Conservation (phyloP, 2,797 vertebrate genomes). For the Avahi laniger region DNA sequence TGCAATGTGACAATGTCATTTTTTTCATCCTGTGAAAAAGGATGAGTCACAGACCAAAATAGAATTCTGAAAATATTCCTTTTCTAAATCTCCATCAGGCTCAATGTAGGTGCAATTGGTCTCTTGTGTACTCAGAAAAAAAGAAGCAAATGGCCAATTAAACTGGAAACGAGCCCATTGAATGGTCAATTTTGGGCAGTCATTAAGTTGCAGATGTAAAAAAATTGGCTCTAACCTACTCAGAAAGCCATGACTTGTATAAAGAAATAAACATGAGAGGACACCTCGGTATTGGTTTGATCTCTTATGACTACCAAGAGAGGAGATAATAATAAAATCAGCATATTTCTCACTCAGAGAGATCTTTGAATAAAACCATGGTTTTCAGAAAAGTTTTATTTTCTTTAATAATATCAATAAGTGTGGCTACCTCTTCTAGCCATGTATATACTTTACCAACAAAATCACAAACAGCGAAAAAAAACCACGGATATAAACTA, state of each 20-base stretch:
- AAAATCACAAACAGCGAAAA: neutral
- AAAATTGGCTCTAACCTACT: constrained; percentile 27
- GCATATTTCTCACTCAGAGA: neutral
- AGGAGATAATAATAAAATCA: neutral
- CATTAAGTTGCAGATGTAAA: constrained; percentile 42
- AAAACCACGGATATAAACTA: neutral
- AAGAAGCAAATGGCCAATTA: constrained; percentile 54
- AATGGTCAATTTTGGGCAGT: constrained; percentile 47
- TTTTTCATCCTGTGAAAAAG: neutral
- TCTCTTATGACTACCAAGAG: neutral
- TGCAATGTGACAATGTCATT: constrained; percentile 51
- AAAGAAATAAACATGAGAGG: constrained; percentile 2
- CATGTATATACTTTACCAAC: neutral
- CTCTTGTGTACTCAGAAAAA: constrained; percentile 46
- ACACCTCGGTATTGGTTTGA: neutral
- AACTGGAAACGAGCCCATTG: constrained; percentile 37
- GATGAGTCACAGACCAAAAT: constrained; percentile 52
- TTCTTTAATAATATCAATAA: neutral
- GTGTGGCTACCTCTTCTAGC: neutral
- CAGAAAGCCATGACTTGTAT: neutral
- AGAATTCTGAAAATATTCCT: constrained; percentile 54
- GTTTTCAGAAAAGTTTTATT: neutral
- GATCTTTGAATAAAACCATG: neutral
- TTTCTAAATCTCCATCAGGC: constrained; percentile 39
- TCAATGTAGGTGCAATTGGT: constrained; percentile 49